phyloP scores from a whole-genome alignment of 2,113 vertebrate species.

The Cinclus mexicanus region DNA sequence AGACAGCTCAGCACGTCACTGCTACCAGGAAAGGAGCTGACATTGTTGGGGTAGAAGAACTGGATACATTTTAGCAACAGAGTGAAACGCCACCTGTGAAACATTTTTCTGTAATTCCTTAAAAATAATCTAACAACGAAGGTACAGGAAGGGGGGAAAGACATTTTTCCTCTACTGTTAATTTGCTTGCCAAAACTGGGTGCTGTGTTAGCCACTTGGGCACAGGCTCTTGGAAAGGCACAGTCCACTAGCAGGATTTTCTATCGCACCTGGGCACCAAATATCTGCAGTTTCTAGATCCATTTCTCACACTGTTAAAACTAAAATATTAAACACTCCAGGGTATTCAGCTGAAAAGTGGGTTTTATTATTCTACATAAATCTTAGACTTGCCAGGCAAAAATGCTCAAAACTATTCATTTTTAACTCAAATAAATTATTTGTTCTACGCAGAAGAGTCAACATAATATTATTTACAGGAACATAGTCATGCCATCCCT shows the following conservation, averaged over 20 bases:
- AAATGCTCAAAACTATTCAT: background rate
- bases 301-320: background rate
- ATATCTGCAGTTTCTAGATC: background rate
- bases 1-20: background rate
- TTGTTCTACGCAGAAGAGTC: background rate
- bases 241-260: background rate
- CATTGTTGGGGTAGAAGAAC: fast-evolving
- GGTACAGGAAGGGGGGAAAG: background rate
- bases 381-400: background rate
- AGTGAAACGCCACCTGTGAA: background rate
- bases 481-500: background rate
- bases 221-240: background rate
- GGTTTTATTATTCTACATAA: background rate
- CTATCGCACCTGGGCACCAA: background rate
- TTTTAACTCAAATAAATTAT: background rate
- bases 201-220: background rate
- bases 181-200: background rate
- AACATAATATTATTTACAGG: background rate
- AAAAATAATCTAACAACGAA: background rate
- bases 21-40: background rate
- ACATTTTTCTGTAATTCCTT: background rate
- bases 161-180: background rate
- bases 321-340: background rate
- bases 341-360: background rate
- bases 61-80: background rate